phyloP scores from a whole-genome alignment of 2,888 invertebrate genomes.

The Eledona agricola region DNA sequence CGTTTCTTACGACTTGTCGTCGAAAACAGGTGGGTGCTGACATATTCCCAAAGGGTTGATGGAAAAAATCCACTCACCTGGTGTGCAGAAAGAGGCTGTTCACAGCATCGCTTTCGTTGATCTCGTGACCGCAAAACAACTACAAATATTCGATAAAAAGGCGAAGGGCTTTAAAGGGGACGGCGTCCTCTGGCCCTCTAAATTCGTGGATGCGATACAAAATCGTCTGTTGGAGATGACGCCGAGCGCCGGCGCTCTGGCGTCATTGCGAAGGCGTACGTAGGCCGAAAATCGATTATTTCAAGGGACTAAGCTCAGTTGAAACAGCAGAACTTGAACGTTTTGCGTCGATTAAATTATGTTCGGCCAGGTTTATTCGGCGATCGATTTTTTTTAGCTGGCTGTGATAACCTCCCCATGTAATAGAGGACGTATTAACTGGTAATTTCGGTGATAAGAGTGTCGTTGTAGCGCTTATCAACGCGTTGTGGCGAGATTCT shows the following conservation, averaged over 20 bases:
- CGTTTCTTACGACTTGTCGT: too few species aligned
- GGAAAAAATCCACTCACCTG: conserved; percentile 36
- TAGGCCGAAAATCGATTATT: conserved; percentile 58
- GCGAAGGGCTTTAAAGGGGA: conserved; percentile 38
- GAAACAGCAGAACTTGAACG: conserved; percentile 25
- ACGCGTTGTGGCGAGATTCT: conserved; percentile 9
- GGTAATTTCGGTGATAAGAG: conserved; percentile 25
- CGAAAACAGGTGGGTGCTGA: conserved; percentile 53
- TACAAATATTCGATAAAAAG: conserved; percentile 41
- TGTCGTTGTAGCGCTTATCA: conserved; percentile 14
- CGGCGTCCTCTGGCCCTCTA: conserved; percentile 45
- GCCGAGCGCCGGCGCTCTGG: conserved; percentile 50
- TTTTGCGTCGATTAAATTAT: conserved; percentile 7
- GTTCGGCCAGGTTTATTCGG: conserved; percentile 7
- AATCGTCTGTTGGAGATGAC: conserved; percentile 42
- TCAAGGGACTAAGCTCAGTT: conserved; percentile 41
- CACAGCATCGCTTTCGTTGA: conserved; percentile 49
- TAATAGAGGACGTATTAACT: conserved; percentile 14
- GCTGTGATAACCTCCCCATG: too few species aligned
- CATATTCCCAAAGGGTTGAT: conserved; percentile 15
- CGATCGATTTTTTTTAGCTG: conserved; percentile 25
- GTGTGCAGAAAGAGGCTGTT: conserved; percentile 38
- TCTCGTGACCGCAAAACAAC: conserved; percentile 44
- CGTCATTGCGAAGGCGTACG: conserved; percentile 56
- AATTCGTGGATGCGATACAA: conserved; percentile 43